Conservation (phyloP, 2,113 vertebrate species). For the Lontra canadensis region DNA sequence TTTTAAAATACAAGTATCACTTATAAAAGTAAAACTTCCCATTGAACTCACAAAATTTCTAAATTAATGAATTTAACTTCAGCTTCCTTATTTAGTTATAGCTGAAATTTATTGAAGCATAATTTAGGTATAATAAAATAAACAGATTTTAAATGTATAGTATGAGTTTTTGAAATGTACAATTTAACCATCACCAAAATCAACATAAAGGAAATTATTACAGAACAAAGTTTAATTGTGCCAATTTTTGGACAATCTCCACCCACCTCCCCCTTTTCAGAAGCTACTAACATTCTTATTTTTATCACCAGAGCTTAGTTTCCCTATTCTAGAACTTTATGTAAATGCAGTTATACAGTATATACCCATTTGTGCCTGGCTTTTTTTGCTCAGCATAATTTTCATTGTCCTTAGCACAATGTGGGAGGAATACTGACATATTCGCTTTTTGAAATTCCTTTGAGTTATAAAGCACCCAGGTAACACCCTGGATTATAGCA, state of each 20-base stretch:
- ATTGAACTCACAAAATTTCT: background rate
- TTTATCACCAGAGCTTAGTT: background rate
- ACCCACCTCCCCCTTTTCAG: background rate
- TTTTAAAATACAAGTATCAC: background rate
- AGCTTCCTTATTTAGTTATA: background rate
- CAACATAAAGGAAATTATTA: background rate
- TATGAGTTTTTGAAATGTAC: background rate
- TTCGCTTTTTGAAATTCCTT: background rate
- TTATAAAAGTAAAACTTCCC: background rate
- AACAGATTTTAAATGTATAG: background rate
- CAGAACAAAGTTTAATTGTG: background rate
- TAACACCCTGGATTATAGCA: background rate
- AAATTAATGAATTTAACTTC: background rate
- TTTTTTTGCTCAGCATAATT: background rate
- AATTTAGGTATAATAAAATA: background rate
- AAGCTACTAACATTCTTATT: background rate
- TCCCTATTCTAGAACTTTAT: background rate
- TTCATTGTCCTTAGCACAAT: background rate
- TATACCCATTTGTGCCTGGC: background rate
- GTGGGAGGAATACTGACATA: background rate
- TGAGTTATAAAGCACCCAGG: background rate
- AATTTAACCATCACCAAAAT: background rate
- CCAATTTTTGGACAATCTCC: background rate
- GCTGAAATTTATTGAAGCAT: background rate
- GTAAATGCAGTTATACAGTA: background rate